Evolutionary conservation across 2,113 vertebrate species (phyloP), one percentile per base, ranked within the genome.

Genomic region (Ginglymostoma cirratum): DNA sequence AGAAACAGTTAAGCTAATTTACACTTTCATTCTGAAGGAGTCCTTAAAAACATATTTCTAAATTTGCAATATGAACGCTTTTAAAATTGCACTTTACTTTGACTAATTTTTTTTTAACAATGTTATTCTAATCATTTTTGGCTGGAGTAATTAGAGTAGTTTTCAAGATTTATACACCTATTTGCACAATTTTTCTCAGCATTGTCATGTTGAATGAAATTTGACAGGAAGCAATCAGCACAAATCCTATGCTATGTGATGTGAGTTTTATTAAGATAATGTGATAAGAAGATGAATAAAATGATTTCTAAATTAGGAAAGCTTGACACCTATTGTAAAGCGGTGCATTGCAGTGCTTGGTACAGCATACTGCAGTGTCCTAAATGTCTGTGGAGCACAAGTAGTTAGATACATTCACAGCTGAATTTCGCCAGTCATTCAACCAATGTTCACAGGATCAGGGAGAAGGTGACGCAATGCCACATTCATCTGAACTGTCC

Each of bases 171-270:
- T 30, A 61, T 65, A 0, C 24, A 67, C 30, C 45, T 45, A 83
- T 67, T 48, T 72, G 95, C 5, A 5, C 27, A 24, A 96, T 96
- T 52, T 76, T 65, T 96, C 45, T 55, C 27, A 52, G 52, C 52
- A 61, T 61, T 90, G 23, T 90, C 87, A 90, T 61, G 24, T 90
- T 90, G 87, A 34, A 90, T 90, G 48, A 61, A 61, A 90, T 90
- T 65, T 90, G 87, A 90, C 48, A 90, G 87, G 55, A 90, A 61
- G 87, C 27, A 90, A 52, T 52, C 27, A 61, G 48, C 55, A 30
- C 27, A 30, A 90, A 90, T 6, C 34, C 6, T n/a, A 52, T 34
- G 52, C 27, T 34, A 90, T 90, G 42, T 0, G 5, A 24, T 90
- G 12, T 90, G 87, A 61, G 87, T n/a, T 90, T 89, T 61, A 87